phyloP scores from a whole-genome alignment of 2,797 vertebrate species.

The Anguilla marmorata region DNA sequence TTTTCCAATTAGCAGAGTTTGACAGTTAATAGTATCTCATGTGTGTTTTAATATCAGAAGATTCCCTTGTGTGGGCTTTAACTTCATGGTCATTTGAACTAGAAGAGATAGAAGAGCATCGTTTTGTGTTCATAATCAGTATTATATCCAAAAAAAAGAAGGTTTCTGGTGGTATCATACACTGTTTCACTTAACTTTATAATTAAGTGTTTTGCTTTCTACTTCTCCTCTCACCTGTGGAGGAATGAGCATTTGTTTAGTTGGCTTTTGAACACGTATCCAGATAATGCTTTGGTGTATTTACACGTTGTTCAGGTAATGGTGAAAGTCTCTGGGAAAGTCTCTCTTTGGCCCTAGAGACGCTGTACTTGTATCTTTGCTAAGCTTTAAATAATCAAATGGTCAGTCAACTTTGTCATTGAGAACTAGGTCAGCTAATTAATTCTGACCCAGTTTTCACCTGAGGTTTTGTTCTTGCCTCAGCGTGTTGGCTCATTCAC shows the following conservation, averaged over 20 bases:
- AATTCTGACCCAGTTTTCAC: background rate
- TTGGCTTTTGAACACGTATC: background rate
- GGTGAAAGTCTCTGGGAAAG: background rate
- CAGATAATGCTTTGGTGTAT: background rate
- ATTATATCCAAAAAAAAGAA: background rate
- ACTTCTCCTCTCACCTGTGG: background rate
- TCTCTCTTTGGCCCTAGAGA: background rate
- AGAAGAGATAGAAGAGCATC: background rate
- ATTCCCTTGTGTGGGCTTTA: background rate
- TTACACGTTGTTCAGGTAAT: background rate
- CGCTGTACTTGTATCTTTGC: background rate
- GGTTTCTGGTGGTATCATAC: background rate
- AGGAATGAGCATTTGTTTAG: background rate
- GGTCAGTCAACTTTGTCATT: constrained; percentile 5
- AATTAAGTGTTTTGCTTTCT: background rate
- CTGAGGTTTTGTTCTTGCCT: background rate
- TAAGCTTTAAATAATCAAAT: background rate
- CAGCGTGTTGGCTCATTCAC: background rate
- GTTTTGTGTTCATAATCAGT: background rate
- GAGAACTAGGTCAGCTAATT: constrained; percentile 1
- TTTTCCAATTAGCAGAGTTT: background rate
- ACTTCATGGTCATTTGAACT: background rate
- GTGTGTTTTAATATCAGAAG: background rate
- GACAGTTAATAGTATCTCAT: background rate
- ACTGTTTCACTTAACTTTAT: background rate